These are phyloP conservation scores for Pelvicachromis taeniatus DNA, from an alignment of 2,113 vertebrate genomes.

Conservation along the genomic window DNA sequence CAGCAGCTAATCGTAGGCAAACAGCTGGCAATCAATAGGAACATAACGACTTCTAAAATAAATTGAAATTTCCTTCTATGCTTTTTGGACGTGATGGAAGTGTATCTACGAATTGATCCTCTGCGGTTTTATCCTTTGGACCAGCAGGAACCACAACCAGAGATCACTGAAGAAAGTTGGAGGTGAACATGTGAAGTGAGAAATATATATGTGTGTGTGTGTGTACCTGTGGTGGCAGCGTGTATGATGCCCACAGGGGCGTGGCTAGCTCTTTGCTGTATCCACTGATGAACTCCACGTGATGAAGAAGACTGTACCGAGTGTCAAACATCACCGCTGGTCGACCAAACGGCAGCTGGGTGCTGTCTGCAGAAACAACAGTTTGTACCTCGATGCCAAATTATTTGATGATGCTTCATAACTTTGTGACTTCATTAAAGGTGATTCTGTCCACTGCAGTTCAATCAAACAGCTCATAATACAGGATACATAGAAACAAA, in stretches of 20 bases:
- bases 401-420: background rate
- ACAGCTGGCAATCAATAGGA: background rate
- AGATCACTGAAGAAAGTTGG: background rate
- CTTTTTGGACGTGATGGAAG: accelerated
- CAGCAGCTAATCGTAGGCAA: background rate
- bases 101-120: background rate
- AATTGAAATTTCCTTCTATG: background rate
- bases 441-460: background rate
- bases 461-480: background rate
- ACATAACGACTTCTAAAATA: accelerated
- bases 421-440: background rate
- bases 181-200: background rate
- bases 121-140: background rate
- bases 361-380: constrained; percentile 69
- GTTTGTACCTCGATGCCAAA: background rate
- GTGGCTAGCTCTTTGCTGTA: constrained; percentile 86
- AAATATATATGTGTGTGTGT: background rate
- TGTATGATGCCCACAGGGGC: constrained; percentile 93
- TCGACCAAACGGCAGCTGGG: constrained; percentile 86
- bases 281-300: constrained; percentile 89
- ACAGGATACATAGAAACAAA: background rate
- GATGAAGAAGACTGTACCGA: constrained; percentile 85
- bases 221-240: constrained; percentile 81
- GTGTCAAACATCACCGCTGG: constrained; percentile 88
- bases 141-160: background rate